Conservation (phyloP, 2,888 invertebrate genomes). For the Drosophila antonietae region DNA sequence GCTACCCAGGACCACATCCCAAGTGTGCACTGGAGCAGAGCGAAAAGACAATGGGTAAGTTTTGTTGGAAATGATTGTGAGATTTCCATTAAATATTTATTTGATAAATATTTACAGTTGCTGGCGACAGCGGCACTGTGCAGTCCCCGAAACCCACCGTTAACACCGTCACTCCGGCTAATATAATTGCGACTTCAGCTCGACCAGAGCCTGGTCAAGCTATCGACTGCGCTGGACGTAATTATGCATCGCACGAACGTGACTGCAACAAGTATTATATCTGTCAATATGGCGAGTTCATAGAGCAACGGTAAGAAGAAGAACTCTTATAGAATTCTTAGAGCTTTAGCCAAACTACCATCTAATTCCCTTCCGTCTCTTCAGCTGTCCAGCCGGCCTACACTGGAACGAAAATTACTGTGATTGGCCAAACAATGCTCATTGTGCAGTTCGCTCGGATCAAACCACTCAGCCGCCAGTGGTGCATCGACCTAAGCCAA, state of each 20-base stretch:
- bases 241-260: constrained; percentile 87
- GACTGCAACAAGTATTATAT: constrained; percentile 93
- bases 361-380: too few species aligned
- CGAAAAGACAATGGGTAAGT: constrained; percentile 82
- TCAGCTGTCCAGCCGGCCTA: constrained; percentile 89
- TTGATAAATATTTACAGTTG: constrained; percentile 47
- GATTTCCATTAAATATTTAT: not conserved
- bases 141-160: constrained; percentile 51
- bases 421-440: constrained; percentile 91
- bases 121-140: constrained; percentile 38
- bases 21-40: constrained; percentile 86
- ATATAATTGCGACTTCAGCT: constrained; percentile 28
- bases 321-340: not conserved
- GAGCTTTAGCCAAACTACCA: not conserved
- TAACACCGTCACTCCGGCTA: constrained; percentile 32
- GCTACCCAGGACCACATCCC: constrained; percentile 88
- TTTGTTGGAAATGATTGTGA: not conserved
- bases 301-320: constrained; percentile 86
- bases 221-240: constrained; percentile 72
- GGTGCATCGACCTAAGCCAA: constrained; percentile 64
- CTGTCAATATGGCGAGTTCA: constrained; percentile 90
- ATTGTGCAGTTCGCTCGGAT: constrained; percentile 85
- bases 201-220: constrained; percentile 34
- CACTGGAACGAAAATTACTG: constrained; percentile 93
- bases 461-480: constrained; percentile 65